These are phyloP conservation scores for Silurus aristotelis DNA, from an alignment of 2,797 vertebrate species.

Conservation along the genomic window DNA sequence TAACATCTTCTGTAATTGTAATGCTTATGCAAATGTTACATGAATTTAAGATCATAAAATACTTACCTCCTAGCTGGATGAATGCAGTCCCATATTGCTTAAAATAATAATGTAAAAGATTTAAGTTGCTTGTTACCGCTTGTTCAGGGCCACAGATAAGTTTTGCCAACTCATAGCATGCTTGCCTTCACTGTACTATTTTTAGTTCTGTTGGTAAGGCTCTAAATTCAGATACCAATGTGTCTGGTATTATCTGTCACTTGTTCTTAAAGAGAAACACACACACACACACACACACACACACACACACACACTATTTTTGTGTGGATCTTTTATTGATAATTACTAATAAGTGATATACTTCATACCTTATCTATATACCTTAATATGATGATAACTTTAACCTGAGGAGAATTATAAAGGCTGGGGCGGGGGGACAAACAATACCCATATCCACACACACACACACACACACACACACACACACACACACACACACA, in stretches of 20 bases:
- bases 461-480: not conserved
- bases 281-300: not conserved
- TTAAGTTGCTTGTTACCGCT: constrained; percentile 53
- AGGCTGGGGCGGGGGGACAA: too few species aligned
- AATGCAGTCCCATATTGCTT: constrained; percentile 65
- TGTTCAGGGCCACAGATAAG: constrained; percentile 59
- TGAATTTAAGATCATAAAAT: constrained; percentile 38
- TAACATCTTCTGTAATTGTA: not conserved
- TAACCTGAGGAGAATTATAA: too few species aligned
- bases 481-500: too few species aligned
- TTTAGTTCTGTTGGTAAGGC: constrained; percentile 69
- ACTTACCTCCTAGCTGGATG: constrained; percentile 65
- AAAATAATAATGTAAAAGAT: constrained; percentile 48
- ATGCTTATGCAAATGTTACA: not conserved
- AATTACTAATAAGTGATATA: not conserved
- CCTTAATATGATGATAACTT: too few species aligned
- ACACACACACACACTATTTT: not conserved
- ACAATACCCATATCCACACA: not conserved
- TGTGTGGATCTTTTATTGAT: not conserved
- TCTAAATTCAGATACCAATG: constrained; percentile 68
- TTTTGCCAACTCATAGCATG: constrained; percentile 67
- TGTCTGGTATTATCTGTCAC: constrained; percentile 65
- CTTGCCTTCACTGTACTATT: constrained; percentile 69
- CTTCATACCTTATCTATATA: too few species aligned
- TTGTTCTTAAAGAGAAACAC: constrained; percentile 69